Evolutionary conservation across 2,797 vertebrate species (phyloP).

Genomic region (Presbytis comata): DNA sequence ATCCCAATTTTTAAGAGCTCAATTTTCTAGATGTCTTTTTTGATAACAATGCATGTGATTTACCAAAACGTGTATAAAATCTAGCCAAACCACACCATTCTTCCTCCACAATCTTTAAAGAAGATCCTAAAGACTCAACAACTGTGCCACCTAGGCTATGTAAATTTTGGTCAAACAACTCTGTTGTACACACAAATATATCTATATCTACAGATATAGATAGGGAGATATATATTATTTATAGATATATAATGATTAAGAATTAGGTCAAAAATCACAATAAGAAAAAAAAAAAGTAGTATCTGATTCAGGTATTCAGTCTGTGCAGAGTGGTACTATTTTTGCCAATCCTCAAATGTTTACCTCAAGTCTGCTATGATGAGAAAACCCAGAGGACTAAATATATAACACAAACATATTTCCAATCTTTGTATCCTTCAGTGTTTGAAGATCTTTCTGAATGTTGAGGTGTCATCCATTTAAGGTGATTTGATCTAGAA

Average conservation of each 20-base stretch:
- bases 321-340: neutral
- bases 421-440: neutral
- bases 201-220: neutral
- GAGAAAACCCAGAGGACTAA: neutral
- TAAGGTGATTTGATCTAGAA: neutral
- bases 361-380: neutral
- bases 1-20: slow-evolving; percentile 9
- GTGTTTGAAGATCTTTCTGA: neutral
- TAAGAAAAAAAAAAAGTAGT: neutral
- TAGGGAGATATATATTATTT: neutral
- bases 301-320: neutral
- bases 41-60: neutral
- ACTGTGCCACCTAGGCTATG: neutral
- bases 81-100: neutral
- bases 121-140: neutral
- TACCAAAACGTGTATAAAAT: slow-evolving; percentile 3
- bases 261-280: neutral
- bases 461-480: neutral
- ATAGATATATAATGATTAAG: neutral
- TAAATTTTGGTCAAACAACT: slow-evolving; percentile 6
- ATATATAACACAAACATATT: neutral
- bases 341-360: neutral
- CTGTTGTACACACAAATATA: neutral
- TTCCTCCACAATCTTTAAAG: neutral
- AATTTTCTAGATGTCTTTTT: neutral